Evolutionary conservation across 2,888 invertebrate species (phyloP).

Genomic region (Nymphalis urticae): DNA sequence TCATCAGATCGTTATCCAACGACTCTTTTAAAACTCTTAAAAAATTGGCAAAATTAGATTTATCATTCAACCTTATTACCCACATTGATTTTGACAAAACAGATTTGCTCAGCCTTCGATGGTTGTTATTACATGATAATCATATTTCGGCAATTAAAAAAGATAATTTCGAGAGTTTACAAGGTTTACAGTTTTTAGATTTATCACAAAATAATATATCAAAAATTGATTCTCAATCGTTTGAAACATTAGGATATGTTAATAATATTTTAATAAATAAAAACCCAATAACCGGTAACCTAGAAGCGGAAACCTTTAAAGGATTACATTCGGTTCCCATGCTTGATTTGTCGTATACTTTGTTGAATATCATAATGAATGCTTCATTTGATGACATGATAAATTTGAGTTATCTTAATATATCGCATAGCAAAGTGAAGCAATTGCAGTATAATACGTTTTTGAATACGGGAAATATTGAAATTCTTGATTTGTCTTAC

Average conservation of each 20-base stretch:
- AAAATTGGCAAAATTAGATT: slow-evolving; percentile 50
- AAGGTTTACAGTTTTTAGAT: slow-evolving; percentile 54
- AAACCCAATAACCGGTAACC: slow-evolving; percentile 54
- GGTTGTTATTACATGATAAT: slow-evolving; percentile 54
- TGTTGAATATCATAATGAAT: slow-evolving; percentile 52
- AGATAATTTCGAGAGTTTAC: slow-evolving; percentile 49
- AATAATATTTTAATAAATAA: slow-evolving; percentile 56
- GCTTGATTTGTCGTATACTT: slow-evolving; percentile 59
- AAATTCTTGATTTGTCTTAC: slow-evolving; percentile 59
- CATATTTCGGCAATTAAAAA: slow-evolving; percentile 49
- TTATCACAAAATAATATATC: slow-evolving; percentile 60
- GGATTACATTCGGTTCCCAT: slow-evolving; percentile 55
- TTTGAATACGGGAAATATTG: slow-evolving; percentile 50
- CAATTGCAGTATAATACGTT: slow-evolving; percentile 58
- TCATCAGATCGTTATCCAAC: slow-evolving; percentile 47
- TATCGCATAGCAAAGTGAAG: slow-evolving; percentile 55
- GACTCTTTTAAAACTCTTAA: slow-evolving; percentile 52
- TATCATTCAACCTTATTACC: slow-evolving; percentile 58
- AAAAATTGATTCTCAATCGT: slow-evolving; percentile 51
- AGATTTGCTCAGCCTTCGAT: slow-evolving; percentile 51
- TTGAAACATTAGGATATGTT: slow-evolving; percentile 50
- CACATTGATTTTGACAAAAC: slow-evolving; percentile 54
- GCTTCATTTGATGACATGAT: slow-evolving; percentile 59
- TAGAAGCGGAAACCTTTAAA: slow-evolving; percentile 54
- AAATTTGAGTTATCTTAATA: slow-evolving; percentile 53